Evolutionary conservation across 2,113 vertebrate genomes (phyloP), one percentile per base, ranked within the genome.

Genomic region (Sterrhoptilus dennistouni): DNA sequence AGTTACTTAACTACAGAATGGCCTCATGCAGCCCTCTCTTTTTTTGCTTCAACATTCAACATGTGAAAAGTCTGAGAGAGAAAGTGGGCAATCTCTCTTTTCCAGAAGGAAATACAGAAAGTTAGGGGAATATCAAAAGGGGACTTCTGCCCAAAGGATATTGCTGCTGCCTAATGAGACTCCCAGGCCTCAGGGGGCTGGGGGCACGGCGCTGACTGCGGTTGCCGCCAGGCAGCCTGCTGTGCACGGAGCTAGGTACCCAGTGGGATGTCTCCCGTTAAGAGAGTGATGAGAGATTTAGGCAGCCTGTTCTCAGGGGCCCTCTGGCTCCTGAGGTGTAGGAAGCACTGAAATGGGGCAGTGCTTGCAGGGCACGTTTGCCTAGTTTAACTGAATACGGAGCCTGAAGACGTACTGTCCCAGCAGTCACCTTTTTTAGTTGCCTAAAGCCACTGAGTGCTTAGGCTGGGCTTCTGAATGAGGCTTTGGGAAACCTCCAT

Each of bases 191-290:
- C 14, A 0, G 2, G 0, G 1, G 18, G 40, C 61, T 24, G 52
- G 9, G 20, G 77, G 28, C 87, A 49, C 17, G 0, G 2, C 0
- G 0, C 49, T 44, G 60, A 10, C 14, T 36, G n/a, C 1, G 2
- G 35, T 7, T 76, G 70, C 63, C 4, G 11, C 44, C 71, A 60
- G 75, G 83, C 83, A 92, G 61, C 66, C 75, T 50, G 76, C 38
- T 2, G 2, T 31, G 53, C 38, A 1, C 2, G 18, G 50, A 49
- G 44, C 15, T 79, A 23, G 68, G 27, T 25, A 70, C 47, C 38
- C 0, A 0, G 19, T 38, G 83, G 75, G 83, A 66, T 3, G 8
- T 4, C 24, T 83, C 76, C 83, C 0, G 1, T 60, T 89, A 59
- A 44, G 47, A 38, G 35, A 54, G 86, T 56, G 83, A 71, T 81